A percentile compares a stretch with the other conserved stretches of the same genome.
Conservation (phyloP, 2,797 vertebrate species). For the Pelochelys cantorii region DNA sequence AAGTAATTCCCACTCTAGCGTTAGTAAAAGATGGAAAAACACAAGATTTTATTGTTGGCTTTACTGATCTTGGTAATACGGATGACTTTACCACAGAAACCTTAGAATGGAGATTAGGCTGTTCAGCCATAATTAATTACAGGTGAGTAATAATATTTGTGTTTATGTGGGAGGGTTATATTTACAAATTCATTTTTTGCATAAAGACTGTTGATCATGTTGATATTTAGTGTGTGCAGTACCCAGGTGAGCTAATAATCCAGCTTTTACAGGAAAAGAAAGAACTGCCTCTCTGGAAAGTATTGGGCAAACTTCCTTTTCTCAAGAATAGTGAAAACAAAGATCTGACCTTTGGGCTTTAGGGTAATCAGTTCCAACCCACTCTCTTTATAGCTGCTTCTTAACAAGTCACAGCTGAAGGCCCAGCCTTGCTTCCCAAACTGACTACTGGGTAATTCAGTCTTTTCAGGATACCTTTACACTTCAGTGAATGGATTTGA, state of each 20-base stretch:
- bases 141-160: constrained; percentile 82
- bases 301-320: background rate
- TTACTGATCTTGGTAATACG: constrained; percentile 94
- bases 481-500: no score
- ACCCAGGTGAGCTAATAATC: background rate
- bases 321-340: background rate
- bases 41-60: constrained; percentile 94
- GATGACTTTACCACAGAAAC: constrained; percentile 96
- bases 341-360: background rate
- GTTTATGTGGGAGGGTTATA: constrained; percentile 74
- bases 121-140: constrained; percentile 92
- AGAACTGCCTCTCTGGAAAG: background rate
- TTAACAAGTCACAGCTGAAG: background rate
- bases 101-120: constrained; percentile 96
- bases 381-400: background rate
- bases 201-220: background rate
- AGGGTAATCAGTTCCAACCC: background rate
- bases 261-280: background rate
- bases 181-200: background rate
- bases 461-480: background rate
- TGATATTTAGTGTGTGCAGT: background rate
- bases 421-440: background rate
- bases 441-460: background rate
- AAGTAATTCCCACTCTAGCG: constrained; percentile 93
- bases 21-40: constrained; percentile 95